Conservation (phyloP, 2,113 vertebrate species). For the Athene cunicularia region DNA sequence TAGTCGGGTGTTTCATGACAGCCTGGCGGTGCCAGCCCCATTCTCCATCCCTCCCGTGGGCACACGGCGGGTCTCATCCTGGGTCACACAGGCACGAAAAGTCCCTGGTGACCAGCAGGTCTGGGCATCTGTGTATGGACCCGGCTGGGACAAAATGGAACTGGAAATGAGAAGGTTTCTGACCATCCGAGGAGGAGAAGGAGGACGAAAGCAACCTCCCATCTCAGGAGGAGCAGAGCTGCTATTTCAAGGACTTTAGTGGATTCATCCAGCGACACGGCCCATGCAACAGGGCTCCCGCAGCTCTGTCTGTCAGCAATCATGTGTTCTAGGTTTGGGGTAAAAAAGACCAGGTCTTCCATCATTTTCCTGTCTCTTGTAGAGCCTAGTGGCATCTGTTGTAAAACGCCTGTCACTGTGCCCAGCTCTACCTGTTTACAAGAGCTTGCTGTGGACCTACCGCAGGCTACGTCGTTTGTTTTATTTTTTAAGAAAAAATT, state of each 20-base stretch:
- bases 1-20: fast-evolving
- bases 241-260: background rate
- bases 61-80: background rate
- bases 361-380: background rate
- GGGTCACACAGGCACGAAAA: background rate
- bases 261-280: fast-evolving
- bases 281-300: background rate
- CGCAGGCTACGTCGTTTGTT: fast-evolving
- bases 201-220: background rate
- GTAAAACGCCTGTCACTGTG: background rate
- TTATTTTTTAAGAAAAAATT: background rate
- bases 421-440: background rate
- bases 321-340: fast-evolving
- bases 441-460: background rate
- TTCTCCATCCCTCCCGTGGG: fast-evolving
- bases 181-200: background rate
- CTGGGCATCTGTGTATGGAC: background rate
- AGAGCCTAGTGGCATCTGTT: background rate
- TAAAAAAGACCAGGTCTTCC: background rate
- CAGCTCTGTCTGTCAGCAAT: background rate
- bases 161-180: background rate
- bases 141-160: fast-evolving
- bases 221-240: background rate
- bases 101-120: background rate
- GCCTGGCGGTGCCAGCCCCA: background rate